These are phyloP conservation scores for Bubo bubo DNA, from an alignment of 2,113 vertebrate genomes.

Conservation along the genomic window DNA sequence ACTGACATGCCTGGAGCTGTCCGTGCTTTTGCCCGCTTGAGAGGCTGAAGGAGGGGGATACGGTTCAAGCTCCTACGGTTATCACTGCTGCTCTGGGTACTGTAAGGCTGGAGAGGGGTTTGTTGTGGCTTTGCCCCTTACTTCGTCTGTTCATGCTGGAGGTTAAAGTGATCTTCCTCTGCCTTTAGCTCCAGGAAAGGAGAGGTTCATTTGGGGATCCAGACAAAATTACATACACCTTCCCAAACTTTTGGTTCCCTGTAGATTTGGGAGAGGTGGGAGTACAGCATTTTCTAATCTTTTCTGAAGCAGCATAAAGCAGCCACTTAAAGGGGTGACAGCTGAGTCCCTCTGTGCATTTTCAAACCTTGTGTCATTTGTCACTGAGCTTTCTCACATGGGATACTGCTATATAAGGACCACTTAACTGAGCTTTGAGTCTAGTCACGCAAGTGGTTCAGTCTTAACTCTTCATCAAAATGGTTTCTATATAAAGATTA, in stretches of 20 bases:
- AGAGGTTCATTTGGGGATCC: neutral
- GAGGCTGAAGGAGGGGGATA: neutral
- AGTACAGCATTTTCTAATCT: neutral
- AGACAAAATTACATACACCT: neutral
- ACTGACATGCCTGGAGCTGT: constrained; percentile 1
- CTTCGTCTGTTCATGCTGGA: neutral
- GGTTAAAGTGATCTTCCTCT: neutral
- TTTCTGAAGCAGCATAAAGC: neutral
- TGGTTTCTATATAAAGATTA: neutral
- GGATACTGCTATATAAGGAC: neutral
- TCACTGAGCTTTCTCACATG: neutral
- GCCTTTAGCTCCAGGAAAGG: neutral
- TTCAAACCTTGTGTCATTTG: neutral
- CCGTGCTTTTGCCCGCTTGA: neutral
- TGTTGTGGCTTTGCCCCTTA: neutral
- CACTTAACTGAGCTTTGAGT: neutral
- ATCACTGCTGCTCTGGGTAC: neutral
- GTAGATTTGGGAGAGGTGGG: neutral
- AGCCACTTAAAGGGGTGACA: neutral
- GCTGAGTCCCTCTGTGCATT: neutral
- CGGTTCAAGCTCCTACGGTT: accelerated
- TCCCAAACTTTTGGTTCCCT: neutral
- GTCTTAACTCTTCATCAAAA: neutral
- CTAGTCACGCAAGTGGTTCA: accelerated
- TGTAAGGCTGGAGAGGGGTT: accelerated